phyloP scores from a whole-genome alignment of 2,888 invertebrate species.

The Machimus rusticus region DNA sequence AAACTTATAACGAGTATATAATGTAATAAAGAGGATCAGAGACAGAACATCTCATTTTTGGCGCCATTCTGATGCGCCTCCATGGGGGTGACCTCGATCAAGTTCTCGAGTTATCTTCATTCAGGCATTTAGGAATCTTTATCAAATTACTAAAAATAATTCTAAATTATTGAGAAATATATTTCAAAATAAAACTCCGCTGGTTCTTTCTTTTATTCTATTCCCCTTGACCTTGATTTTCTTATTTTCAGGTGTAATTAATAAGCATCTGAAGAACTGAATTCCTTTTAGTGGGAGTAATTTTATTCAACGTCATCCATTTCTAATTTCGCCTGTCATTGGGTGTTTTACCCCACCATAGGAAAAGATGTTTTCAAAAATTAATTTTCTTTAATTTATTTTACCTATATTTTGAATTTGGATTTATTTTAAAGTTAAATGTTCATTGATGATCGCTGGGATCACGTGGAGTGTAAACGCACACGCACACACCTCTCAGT shows the following conservation, averaged over 20 bases:
- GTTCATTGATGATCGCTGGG: too few relatives aligned
- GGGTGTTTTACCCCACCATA: too few relatives aligned
- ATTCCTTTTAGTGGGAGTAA: neutral
- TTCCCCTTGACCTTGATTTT: neutral
- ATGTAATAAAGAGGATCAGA: neutral
- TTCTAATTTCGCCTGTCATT: too few relatives aligned
- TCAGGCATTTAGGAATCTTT: constrained; percentile 15
- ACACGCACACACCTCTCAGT: neutral
- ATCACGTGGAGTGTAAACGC: too few relatives aligned
- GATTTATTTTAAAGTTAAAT: too few relatives aligned
- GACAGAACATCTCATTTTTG: neutral
- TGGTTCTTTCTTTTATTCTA: neutral
- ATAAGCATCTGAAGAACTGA: neutral
- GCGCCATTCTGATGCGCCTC: neutral
- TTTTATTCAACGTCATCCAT: neutral
- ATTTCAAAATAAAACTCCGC: neutral
- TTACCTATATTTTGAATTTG: too few relatives aligned
- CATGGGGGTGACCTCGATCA: neutral
- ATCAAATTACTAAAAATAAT: constrained; percentile 20
- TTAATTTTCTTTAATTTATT: too few relatives aligned
- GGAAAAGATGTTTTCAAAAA: too few relatives aligned
- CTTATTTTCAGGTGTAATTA: neutral
- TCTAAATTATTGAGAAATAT: constrained; percentile 36
- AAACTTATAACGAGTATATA: neutral
- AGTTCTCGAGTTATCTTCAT: constrained; percentile 5